Evolutionary conservation across 2,797 vertebrate genomes (phyloP).

Genomic region (Urosaurus nigricauda): DNA sequence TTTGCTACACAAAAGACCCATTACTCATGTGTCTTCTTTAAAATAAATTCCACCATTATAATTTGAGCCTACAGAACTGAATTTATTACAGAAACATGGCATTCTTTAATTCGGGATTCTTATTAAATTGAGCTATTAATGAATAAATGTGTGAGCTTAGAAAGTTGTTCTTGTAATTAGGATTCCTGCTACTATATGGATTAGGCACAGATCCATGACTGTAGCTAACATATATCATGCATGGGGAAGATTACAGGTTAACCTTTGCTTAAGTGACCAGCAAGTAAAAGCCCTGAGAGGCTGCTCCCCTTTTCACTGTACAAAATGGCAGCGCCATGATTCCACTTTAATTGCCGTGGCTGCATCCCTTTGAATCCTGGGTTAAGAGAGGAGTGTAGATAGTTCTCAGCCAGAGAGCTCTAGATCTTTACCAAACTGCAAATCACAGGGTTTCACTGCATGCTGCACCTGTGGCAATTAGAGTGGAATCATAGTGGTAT

Average conservation of each 20-base stretch:
- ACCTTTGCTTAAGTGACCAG: neutral
- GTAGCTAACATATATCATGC: neutral
- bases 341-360: too few species aligned
- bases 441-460: too few species aligned
- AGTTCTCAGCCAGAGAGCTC: too few species aligned
- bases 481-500: too few species aligned
- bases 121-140: neutral
- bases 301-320: too few species aligned
- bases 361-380: too few species aligned
- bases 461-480: too few species aligned
- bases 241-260: neutral
- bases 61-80: conserved; percentile 14
- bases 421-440: too few species aligned
- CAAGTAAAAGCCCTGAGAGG: neutral
- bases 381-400: too few species aligned
- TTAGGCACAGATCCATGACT: neutral
- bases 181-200: neutral
- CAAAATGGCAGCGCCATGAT: too few species aligned
- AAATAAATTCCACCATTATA: conserved; percentile 33
- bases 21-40: conserved; percentile 5
- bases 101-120: conserved; percentile 3
- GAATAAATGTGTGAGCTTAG: conserved; percentile 28
- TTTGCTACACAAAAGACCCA: conserved; percentile 22
- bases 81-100: neutral
- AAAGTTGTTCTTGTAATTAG: neutral